These are phyloP conservation scores for Pseudorasbora parva DNA, from an alignment of 2,113 vertebrate genomes.

Conservation along the genomic window DNA sequence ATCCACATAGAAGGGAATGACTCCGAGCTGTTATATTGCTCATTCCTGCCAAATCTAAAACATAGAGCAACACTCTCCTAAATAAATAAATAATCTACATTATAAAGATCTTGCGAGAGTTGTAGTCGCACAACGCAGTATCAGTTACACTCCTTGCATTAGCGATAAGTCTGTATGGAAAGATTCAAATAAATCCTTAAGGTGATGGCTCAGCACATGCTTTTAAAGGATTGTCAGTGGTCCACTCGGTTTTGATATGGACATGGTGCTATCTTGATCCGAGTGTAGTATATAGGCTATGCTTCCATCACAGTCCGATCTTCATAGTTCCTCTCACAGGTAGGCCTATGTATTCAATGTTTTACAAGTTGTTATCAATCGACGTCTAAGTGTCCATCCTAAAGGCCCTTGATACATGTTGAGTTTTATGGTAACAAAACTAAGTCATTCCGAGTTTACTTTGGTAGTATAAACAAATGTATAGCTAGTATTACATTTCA, in stretches of 20 bases:
- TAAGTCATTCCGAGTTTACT: slow-evolving; percentile 13
- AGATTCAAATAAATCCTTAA: slow-evolving; percentile 4
- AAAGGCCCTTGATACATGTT: slow-evolving; percentile 1
- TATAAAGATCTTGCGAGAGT: background rate
- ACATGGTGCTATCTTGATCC: background rate
- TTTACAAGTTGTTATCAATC: slow-evolving; percentile 45
- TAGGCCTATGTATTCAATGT: slow-evolving; percentile 35
- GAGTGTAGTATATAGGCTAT: background rate
- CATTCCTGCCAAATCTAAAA: background rate
- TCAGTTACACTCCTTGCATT: background rate
- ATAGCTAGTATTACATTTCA: background rate
- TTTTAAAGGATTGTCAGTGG: slow-evolving; percentile 10
- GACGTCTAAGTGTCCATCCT: slow-evolving; percentile 18
- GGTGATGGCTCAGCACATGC: background rate
- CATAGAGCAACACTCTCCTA: background rate
- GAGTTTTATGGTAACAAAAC: slow-evolving; percentile 5
- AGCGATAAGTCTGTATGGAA: background rate
- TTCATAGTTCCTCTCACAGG: slow-evolving; percentile 24
- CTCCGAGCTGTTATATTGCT: background rate
- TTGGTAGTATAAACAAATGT: slow-evolving; percentile 21
- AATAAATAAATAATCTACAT: background rate
- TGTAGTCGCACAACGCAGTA: background rate
- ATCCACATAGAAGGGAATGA: background rate
- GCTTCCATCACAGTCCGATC: slow-evolving; percentile 12
- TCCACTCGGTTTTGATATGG: background rate